Conservation (phyloP, 2,113 vertebrate species). For the Engraulis encrasicolus region DNA sequence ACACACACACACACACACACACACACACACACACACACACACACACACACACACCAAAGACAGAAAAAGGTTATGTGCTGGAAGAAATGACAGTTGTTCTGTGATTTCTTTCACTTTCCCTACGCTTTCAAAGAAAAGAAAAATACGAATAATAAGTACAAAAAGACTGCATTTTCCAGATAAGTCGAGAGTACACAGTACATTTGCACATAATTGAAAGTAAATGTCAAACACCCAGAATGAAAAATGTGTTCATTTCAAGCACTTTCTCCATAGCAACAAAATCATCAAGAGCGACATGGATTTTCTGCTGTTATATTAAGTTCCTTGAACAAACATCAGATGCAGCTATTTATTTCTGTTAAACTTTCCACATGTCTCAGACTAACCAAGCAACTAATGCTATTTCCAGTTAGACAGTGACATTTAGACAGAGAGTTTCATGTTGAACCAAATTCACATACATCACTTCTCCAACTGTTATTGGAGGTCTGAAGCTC, state of each 20-base stretch:
- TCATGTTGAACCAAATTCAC: neutral
- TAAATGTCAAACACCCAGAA: neutral
- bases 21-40: too few species aligned
- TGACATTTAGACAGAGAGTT: neutral
- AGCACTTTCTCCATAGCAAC: neutral
- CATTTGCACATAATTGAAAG: neutral
- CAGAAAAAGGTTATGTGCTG: too few species aligned
- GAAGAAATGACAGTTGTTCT: too few species aligned
- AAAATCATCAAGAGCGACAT: neutral
- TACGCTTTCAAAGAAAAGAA: too few species aligned
- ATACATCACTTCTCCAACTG: neutral
- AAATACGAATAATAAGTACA: too few species aligned
- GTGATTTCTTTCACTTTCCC: too few species aligned
- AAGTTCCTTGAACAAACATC: neutral
- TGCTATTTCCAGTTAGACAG: neutral
- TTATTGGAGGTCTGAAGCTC: neutral
- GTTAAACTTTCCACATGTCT: neutral
- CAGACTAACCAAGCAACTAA: neutral
- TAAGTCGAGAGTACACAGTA: neutral
- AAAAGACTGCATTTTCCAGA: too few species aligned
- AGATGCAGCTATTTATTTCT: neutral
- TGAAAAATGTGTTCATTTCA: neutral
- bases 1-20: too few species aligned
- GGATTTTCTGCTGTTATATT: neutral
- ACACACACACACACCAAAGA: too few species aligned